These are phyloP conservation scores for Chromis chromis DNA, from an alignment of 2,797 vertebrate genomes.

Conservation along the genomic window DNA sequence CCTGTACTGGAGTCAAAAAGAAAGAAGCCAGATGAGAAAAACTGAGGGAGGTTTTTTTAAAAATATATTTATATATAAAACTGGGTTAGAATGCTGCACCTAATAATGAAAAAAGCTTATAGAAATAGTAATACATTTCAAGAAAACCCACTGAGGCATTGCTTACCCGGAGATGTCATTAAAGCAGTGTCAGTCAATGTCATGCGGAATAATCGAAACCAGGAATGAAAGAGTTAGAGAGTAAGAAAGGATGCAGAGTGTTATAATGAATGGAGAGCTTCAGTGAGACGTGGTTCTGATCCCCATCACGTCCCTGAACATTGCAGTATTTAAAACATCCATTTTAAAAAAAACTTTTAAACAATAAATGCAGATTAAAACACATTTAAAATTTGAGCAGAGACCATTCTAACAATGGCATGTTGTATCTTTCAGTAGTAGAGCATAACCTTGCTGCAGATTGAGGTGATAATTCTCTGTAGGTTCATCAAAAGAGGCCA, in stretches of 20 bases:
- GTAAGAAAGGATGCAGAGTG: background rate
- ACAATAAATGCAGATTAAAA: background rate
- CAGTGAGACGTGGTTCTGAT: background rate
- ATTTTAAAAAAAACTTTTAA: background rate
- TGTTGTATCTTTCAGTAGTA: background rate
- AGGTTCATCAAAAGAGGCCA: background rate
- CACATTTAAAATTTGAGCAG: background rate
- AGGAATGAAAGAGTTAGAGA: background rate
- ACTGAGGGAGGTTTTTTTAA: background rate
- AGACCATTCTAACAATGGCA: background rate
- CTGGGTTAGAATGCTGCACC: constrained; percentile 2
- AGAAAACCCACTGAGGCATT: background rate
- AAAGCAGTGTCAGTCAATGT: constrained; percentile 29
- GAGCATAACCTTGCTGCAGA: background rate
- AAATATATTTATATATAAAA: background rate
- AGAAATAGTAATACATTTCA: constrained; percentile 5
- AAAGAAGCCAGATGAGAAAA: constrained; percentile 14
- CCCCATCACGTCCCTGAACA: background rate
- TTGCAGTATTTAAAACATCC: too few species aligned
- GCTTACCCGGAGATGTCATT: constrained; percentile 20
- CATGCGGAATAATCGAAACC: constrained; percentile 12
- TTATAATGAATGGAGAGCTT: constrained; percentile 3
- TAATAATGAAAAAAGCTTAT: constrained; percentile 9
- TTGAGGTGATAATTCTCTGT: background rate
- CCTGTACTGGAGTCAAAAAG: background rate